These are phyloP conservation scores for Tragulus kanchil DNA, from an alignment of 2,113 vertebrate genomes.

Conservation along the genomic window DNA sequence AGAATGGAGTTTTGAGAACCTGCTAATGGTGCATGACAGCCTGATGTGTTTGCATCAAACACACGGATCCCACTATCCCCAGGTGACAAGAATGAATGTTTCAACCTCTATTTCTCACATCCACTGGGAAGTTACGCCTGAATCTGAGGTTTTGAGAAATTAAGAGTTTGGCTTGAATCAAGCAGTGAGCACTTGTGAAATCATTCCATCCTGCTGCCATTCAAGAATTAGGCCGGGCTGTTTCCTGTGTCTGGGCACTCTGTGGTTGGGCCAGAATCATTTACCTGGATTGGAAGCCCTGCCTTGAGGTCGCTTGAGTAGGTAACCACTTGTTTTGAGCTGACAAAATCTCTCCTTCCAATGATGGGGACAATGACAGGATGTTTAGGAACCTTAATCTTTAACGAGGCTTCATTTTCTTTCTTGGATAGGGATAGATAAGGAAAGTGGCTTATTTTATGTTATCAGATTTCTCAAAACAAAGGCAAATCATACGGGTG, in stretches of 20 bases:
- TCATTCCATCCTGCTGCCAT: neutral
- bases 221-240: neutral
- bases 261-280: neutral
- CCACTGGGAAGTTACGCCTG: neutral
- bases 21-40: neutral
- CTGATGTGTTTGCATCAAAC: neutral
- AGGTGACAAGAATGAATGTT: neutral
- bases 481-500: neutral
- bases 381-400: neutral
- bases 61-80: neutral
- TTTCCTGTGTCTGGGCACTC: neutral
- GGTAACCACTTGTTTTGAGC: neutral
- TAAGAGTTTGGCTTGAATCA: neutral
- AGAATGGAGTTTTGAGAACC: neutral
- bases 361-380: neutral
- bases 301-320: neutral
- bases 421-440: neutral
- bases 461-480: neutral
- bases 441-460: neutral
- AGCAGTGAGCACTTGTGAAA: neutral
- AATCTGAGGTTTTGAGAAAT: slow-evolving; percentile 6
- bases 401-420: slow-evolving; percentile 1
- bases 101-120: slow-evolving; percentile 18
- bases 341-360: slow-evolving; percentile 18
- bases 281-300: neutral